These are phyloP conservation scores for Dryobates pubescens DNA, from an alignment of 2,797 vertebrate species.

Conservation along the genomic window DNA sequence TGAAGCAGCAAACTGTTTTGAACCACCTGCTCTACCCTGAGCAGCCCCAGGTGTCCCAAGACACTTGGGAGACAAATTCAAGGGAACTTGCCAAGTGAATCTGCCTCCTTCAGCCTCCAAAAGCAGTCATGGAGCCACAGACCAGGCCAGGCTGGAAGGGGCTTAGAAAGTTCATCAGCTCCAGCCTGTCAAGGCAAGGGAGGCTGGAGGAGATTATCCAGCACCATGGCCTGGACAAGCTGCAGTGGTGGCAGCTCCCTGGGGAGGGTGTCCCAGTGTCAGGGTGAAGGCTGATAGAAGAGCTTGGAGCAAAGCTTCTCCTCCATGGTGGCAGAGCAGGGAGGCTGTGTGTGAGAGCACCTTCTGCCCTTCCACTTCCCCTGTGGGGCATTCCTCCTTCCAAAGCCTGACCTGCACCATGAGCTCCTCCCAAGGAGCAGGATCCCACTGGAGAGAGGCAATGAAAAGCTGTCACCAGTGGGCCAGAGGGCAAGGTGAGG, in stretches of 20 bases:
- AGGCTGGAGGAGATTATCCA: background rate
- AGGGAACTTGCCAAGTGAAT: fast-evolving
- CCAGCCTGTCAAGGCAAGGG: background rate
- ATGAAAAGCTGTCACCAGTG: background rate
- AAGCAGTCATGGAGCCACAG: background rate
- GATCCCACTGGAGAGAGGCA: background rate
- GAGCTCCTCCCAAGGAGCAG: background rate
- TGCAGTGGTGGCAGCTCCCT: background rate
- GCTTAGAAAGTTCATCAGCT: background rate
- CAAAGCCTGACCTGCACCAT: fast-evolving
- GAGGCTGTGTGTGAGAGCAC: background rate
- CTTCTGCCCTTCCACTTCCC: background rate
- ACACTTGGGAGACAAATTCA: fast-evolving
- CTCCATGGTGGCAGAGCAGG: fast-evolving
- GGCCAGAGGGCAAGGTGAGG: background rate
- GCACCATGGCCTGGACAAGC: background rate
- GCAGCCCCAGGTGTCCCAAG: background rate
- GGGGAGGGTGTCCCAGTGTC: background rate
- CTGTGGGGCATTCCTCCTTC: background rate
- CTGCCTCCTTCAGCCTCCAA: background rate
- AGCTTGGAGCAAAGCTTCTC: background rate
- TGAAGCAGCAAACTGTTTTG: background rate
- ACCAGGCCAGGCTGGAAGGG: background rate
- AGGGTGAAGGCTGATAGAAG: background rate
- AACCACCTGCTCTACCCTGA: background rate